Percentiles rank a stretch among this genome's conserved stretches.
Evolutionary conservation across 2,888 invertebrate genomes (phyloP).

Genomic region (Cataglyphis altisquamis): DNA sequence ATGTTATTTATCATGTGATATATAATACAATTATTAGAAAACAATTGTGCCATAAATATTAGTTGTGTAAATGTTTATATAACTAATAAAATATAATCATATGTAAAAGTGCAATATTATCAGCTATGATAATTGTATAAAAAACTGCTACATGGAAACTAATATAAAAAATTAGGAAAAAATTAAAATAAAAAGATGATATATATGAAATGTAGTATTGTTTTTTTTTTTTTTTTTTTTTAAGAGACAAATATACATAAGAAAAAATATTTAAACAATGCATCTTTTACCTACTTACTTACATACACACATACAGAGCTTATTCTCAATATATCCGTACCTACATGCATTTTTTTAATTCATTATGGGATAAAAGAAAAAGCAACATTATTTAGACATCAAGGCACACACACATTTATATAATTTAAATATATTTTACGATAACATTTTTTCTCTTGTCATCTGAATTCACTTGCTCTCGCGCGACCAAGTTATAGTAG

Average conservation of each 20-base stretch:
- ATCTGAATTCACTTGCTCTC: slow-evolving; percentile 38
- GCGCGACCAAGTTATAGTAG: neutral
- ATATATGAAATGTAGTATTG: neutral
- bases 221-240: too few relatives aligned
- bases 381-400: neutral
- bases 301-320: too few relatives aligned
- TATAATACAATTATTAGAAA: neutral
- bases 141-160: neutral
- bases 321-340: neutral
- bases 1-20: neutral
- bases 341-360: neutral
- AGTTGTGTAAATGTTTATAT: neutral
- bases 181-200: neutral
- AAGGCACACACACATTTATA: neutral
- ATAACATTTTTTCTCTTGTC: slow-evolving; percentile 31
- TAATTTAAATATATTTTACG: neutral
- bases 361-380: neutral
- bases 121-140: neutral
- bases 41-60: neutral
- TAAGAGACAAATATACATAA: neutral
- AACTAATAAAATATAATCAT: neutral
- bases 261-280: neutral
- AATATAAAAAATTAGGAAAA: neutral
- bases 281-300: neutral
- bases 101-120: neutral